phyloP scores from a whole-genome alignment of 2,888 invertebrate genomes.

The Ptilodon capucinus region DNA sequence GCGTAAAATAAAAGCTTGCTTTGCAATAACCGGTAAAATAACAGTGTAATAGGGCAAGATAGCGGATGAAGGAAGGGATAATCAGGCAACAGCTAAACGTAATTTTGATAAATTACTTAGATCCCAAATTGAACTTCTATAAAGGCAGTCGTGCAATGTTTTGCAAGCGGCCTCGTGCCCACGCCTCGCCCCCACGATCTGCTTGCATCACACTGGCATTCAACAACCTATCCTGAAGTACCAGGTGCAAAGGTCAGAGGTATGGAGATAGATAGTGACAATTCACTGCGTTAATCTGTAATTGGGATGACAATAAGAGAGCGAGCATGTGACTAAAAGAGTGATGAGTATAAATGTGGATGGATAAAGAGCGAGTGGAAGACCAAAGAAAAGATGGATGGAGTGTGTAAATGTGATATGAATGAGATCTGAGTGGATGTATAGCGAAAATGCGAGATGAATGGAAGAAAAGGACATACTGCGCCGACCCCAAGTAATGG shows the following conservation, averaged over 20 bases:
- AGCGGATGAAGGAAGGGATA: neutral
- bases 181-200: constrained; percentile 47
- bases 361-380: too few species aligned
- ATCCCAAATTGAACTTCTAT: neutral
- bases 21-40: too few species aligned
- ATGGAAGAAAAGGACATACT: too few species aligned
- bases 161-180: constrained; percentile 67
- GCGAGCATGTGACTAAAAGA: too few species aligned
- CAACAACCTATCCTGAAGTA: constrained; percentile 2
- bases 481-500: too few species aligned
- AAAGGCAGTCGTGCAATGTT: constrained; percentile 40
- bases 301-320: neutral
- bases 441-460: too few species aligned
- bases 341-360: too few species aligned
- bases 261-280: neutral
- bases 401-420: too few species aligned
- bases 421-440: too few species aligned
- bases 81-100: neutral
- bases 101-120: neutral
- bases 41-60: too few species aligned
- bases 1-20: too few species aligned
- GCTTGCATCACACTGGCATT: constrained; percentile 32
- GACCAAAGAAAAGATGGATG: too few species aligned
- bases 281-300: neutral
- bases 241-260: constrained; percentile 34